These are phyloP conservation scores for Lamprologus tigripictilis DNA, from an alignment of 2,113 vertebrate species.

Conservation along the genomic window DNA sequence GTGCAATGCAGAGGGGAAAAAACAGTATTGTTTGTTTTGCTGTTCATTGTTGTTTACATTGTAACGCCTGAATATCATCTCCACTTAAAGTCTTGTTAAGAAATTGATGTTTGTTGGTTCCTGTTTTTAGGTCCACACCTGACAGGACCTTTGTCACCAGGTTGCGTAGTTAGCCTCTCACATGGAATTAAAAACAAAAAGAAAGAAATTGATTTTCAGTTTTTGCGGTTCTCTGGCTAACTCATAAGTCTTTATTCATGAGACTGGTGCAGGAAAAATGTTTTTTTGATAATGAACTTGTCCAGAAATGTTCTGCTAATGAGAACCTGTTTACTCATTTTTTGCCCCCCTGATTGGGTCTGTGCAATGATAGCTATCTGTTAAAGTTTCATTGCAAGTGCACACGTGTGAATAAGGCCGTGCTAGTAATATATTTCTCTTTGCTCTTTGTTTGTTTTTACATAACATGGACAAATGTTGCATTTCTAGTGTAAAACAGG, in stretches of 20 bases:
- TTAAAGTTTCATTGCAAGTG: background rate
- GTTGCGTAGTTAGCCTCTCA: background rate
- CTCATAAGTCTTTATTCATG: background rate
- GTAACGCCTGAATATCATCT: conserved; percentile 35
- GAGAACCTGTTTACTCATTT: background rate
- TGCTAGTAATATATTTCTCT: background rate
- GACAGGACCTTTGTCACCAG: background rate
- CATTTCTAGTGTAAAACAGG: conserved; percentile 1
- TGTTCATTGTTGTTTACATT: conserved; percentile 50
- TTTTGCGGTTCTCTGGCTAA: background rate
- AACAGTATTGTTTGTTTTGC: conserved; percentile 39
- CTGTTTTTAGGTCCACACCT: background rate
- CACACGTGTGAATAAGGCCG: background rate
- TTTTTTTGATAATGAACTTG: background rate
- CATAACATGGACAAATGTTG: background rate
- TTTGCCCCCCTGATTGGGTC: background rate
- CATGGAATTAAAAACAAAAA: background rate
- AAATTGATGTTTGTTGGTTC: conserved; percentile 4
- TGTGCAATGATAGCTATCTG: background rate
- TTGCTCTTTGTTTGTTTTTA: conserved; percentile 2
- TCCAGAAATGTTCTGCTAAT: background rate
- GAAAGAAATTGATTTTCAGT: background rate
- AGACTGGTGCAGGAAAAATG: background rate
- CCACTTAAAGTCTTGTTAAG: conserved; percentile 12
- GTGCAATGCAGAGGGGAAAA: conserved; percentile 48